phyloP scores from a whole-genome alignment of 2,797 vertebrate genomes.

The Florisuga fusca region DNA sequence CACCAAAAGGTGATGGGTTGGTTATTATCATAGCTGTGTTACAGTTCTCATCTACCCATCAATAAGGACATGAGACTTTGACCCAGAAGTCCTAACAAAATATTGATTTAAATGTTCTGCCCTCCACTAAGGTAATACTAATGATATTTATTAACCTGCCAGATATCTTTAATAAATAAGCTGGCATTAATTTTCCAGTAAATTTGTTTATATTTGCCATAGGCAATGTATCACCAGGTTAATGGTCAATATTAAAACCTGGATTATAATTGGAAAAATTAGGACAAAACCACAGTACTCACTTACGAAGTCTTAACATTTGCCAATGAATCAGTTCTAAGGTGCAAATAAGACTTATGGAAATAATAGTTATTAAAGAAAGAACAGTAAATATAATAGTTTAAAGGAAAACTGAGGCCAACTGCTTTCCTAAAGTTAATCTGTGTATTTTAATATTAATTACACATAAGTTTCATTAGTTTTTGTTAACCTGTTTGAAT shows the following conservation, averaged over 20 bases:
- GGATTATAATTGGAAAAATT: background rate
- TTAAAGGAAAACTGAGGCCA: background rate
- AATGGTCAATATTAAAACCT: background rate
- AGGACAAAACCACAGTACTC: background rate
- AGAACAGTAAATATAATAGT: background rate
- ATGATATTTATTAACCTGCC: background rate
- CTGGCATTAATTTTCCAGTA: background rate
- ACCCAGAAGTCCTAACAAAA: background rate
- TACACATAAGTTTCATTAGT: background rate
- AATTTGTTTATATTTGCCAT: background rate
- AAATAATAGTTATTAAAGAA: background rate
- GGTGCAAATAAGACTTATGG: background rate
- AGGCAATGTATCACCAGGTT: background rate
- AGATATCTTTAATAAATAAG: background rate
- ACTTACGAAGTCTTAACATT: background rate
- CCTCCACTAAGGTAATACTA: background rate
- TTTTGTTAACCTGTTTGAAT: background rate
- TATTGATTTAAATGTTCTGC: background rate
- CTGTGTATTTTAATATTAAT: background rate
- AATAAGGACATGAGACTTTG: background rate
- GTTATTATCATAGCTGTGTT: background rate
- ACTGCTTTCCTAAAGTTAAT: background rate
- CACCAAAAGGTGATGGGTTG: background rate
- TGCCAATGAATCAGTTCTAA: background rate
- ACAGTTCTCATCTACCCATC: background rate